Percentiles rank a stretch among this genome's conserved stretches.
Evolutionary conservation across 2,888 invertebrate genomes (phyloP).

Genomic region (Eupelmus urozonus): DNA sequence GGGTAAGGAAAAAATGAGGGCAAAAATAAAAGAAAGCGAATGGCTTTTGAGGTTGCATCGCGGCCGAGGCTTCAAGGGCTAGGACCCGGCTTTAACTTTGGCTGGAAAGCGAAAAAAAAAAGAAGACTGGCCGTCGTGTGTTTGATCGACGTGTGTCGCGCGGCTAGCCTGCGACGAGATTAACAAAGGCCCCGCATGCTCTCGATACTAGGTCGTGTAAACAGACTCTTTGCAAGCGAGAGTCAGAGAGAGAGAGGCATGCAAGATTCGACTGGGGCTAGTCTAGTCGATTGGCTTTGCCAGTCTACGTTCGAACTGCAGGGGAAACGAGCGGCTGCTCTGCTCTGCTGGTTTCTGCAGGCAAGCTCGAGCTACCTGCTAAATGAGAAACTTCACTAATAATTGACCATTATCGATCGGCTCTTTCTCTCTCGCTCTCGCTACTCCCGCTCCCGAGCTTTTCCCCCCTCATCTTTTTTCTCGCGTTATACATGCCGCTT

Average conservation of each 20-base stretch:
- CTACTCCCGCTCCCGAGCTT: not conserved
- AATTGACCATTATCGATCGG: conserved; percentile 64
- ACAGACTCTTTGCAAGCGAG: too few species aligned
- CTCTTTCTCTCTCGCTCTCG: not conserved
- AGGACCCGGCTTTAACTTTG: too few species aligned
- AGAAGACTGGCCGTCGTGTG: not conserved
- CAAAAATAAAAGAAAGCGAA: too few species aligned
- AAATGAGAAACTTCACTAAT: conserved; percentile 62
- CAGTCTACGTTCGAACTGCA: not conserved
- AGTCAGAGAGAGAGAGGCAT: not conserved
- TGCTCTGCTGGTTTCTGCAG: not conserved
- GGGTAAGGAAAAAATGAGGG: too few species aligned
- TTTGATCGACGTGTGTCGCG: conserved; percentile 26
- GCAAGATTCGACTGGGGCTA: conserved; percentile 15
- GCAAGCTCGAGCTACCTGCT: not conserved
- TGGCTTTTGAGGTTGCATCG: too few species aligned
- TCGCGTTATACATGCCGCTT: too few species aligned
- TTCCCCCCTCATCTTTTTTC: too few species aligned
- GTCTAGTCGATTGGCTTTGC: conserved; percentile 21
- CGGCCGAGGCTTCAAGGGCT: too few species aligned
- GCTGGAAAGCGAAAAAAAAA: not conserved
- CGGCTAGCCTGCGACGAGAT: conserved; percentile 22
- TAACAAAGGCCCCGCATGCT: conserved; percentile 38
- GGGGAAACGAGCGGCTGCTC: too few species aligned
- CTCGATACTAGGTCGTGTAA: conserved; percentile 45